Base-by-base conservation (phyloP, 1,140 invertebrate genomes). In the Zaprionus vittiger region DNA sequence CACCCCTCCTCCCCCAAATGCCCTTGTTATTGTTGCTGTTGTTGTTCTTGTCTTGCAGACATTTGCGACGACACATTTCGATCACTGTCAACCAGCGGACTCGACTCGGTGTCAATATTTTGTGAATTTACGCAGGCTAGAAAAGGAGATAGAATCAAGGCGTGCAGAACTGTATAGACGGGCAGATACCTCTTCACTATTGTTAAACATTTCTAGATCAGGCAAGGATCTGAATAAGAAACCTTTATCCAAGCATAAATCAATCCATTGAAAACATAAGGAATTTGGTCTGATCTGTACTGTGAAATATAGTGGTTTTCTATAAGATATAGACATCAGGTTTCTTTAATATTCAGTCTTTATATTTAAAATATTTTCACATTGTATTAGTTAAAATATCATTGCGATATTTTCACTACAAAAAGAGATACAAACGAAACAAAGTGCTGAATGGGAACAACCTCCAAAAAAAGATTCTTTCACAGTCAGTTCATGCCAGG, bases 71-170 rank as follows among this genome's bases (percentile, higher is more conserved):
- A 91, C 90, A 91, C 90, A 91, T 91, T 91, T 91, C 90, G 90
- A 91, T 91, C 90, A 91, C 84, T 91, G 90, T 91, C 90, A 91
- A 77, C 71, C 52, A 62, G 79, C 71, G 81, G 68, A 72, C 73
- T 85, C 76, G 69, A 90, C 75, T 65, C 63, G 86, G 81, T 91
- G 90, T 91, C 91, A 91, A 91, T 91, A 91, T 91, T 86, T 91
- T 83, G 82, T 90, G 90, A 86, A 91, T 91, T 91, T 91, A 91
- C 90, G 90, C 90, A 91, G 90, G 73, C 80, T 72, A 68, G 37
- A 73, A 70, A 67, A 26, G 49, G 9, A 28, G 55, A 20, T 34
- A 22, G 38, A 47, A 49, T 34, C 12, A 57, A 17, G 41, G 1
- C 4, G 17, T 0, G 11, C 12, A n/a, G 4, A 24, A 7, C 14